Percentiles rank a stretch among this genome's conserved stretches.
Evolutionary conservation across 2,888 invertebrate genomes (phyloP).

Genomic region (Ypsolopha scabrella): DNA sequence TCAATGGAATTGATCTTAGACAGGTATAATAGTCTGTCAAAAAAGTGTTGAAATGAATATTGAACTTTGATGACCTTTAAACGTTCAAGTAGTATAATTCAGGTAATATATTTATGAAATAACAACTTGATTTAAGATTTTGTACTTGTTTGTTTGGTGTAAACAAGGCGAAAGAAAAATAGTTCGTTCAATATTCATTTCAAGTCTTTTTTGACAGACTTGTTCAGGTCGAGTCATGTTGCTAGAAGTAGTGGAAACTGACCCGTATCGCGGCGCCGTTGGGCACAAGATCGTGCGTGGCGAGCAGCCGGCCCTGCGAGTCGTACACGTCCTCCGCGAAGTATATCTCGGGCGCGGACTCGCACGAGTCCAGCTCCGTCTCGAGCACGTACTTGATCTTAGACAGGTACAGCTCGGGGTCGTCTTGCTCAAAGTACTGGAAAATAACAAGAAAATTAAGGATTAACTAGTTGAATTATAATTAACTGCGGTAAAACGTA

Average conservation of each 20-base stretch:
- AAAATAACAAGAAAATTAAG: conserved; percentile 8
- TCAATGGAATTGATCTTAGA: neutral
- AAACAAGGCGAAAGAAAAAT: too few species aligned
- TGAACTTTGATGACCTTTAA: too few species aligned
- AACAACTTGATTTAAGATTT: too few species aligned
- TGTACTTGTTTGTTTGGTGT: too few species aligned
- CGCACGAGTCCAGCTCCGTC: conserved; percentile 84
- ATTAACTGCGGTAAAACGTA: too few species aligned
- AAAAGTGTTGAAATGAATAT: too few species aligned
- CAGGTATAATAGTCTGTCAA: too few species aligned
- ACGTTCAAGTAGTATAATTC: too few species aligned
- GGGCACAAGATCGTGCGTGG: conserved; percentile 86
- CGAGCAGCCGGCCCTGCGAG: conserved; percentile 77
- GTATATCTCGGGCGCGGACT: conserved; percentile 80
- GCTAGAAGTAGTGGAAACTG: conserved; percentile 4
- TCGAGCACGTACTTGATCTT: conserved; percentile 94
- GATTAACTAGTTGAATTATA: neutral
- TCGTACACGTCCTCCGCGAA: conserved; percentile 94
- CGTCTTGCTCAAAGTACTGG: conserved; percentile 95
- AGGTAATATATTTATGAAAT: too few species aligned
- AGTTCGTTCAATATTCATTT: too few species aligned
- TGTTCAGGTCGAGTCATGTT: neutral
- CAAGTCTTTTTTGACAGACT: too few species aligned
- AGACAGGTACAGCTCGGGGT: conserved; percentile 92
- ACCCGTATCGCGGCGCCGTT: conserved; percentile 78